Evolutionary conservation across 2,888 invertebrate species (phyloP).

Genomic region (Frankliniella intonsa): DNA sequence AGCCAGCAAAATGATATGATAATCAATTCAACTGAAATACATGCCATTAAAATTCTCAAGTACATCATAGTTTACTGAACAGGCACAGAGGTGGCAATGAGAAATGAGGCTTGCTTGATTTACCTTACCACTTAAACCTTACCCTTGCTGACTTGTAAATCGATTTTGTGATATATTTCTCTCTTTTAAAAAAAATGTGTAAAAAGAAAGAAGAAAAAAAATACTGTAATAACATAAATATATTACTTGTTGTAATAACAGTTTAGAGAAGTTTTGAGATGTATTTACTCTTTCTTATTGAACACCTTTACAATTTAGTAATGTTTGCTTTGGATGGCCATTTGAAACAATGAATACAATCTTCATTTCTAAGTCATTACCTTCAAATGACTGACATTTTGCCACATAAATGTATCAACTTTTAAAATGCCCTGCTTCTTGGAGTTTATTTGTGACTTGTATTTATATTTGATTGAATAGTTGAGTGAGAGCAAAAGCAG

Average conservation of each 20-base stretch:
- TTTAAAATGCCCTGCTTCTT: no score
- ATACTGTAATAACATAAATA: neutral
- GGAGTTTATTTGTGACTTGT: no score
- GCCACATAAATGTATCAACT: neutral
- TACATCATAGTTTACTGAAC: neutral
- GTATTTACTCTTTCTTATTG: neutral
- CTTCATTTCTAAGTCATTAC: neutral
- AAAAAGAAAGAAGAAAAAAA: neutral
- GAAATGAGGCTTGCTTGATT: neutral
- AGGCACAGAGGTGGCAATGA: neutral
- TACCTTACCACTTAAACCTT: neutral
- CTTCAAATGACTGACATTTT: neutral
- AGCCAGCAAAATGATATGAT: neutral
- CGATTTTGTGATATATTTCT: constrained; percentile 1
- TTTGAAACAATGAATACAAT: neutral
- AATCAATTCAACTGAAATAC: neutral
- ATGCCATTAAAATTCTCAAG: neutral
- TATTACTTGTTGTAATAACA: neutral
- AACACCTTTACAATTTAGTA: neutral
- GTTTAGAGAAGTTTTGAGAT: neutral
- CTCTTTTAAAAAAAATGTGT: neutral
- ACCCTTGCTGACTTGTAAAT: neutral
- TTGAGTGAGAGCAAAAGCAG: no score
- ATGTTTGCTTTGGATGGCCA: neutral
- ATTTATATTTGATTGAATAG: no score